Base-by-base conservation (phyloP, 2,797 vertebrate species). In the Erpetoichthys calabaricus region DNA sequence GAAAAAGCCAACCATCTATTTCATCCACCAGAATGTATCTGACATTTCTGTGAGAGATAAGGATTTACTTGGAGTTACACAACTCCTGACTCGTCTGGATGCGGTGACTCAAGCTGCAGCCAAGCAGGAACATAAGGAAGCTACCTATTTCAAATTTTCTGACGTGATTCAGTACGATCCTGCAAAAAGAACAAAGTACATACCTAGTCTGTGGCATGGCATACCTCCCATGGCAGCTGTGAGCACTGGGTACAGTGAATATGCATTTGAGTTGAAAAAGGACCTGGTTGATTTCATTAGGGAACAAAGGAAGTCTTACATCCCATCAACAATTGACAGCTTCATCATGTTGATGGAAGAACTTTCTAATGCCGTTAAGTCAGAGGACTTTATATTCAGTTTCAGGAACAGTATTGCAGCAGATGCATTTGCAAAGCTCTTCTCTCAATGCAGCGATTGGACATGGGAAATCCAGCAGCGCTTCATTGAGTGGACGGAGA, bases 31-130 rank as follows among this genome's bases (percentile, higher is more conserved):
- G 53, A 75, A 74, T 41, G 68, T 76, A 8, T 57, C 56, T 42
- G 70, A 51, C 45, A 70, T 81, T 41, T 70, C 75, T 3, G 75
- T 73, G 10, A 25, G 70, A 6, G 3, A 4, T 0, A 76, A 70
- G 42, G 72, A 76, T 53, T 70, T 59, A 45, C 51, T 79, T 56
- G 70, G 80, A 42, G 71, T 66, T 7, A 58, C 75, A 53, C 65
- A 81, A 9, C 81, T 54, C 65, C 77, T 69, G 3, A 67, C 65
- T 42, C 75, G 78, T 60, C 57, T 86, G 58, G 66, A 53, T 42
- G 71, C 57, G 43, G 63, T 78, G 59, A 70, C 65, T 42, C 61
- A 76, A 46, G 65, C 80, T 42, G 65, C 84, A 7, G 65, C 55
- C 53, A 51, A 58, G 43, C 8, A 53, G 63, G 10, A 79, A 52